Base-by-base conservation (phyloP, 2,113 vertebrate genomes). In the rabbit (Oryctolagus cuniculus) region DNA sequence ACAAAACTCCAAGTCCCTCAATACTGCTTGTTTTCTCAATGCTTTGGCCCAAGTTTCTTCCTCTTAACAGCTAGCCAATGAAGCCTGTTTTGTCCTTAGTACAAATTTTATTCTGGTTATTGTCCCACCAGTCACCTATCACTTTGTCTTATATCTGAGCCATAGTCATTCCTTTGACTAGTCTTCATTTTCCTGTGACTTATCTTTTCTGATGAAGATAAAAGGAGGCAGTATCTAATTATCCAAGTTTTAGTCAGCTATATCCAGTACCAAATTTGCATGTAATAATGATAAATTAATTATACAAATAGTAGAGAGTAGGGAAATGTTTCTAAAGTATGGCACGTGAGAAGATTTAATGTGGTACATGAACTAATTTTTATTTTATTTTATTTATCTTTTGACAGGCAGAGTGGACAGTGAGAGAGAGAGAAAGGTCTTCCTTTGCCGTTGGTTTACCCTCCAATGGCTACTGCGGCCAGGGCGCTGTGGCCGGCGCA, bases 261-360 rank as follows among this genome's bases (percentile, higher is more conserved):
- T 73, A 90, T 58, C 51, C n/a, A 72, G 10, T 73, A n/a, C 27
- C n/a, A 85, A 87, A 93, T 95, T 94, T 92, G 27, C 38, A 79
- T 84, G 27, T 12, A 87, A 75, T 25, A 79, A 6, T 83, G 21
- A 72, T 61, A 77, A 82, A 67, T 78, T 67, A 94, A 90, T 31
- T 82, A 93, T 34, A 38, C 55, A 94, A 90, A 36, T 69, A 90
- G n/a, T 75, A 55, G 73, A 90, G n/a, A 75, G 10, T 44, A 82
- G 8, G 36, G 29, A 49, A 88, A 6, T 31, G 21, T 72, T 93
- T 96, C 38, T 34, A 85, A 93, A 53, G 12, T 88, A 44, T 88
- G 34, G 7, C 67, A 88, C 77, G 17, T 58, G 31, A 90, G 17
- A 75, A 81, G 21, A 69, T 44, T 95, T 96, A 72, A 81, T 17